Base-by-base conservation (phyloP, 23 tunicate genomes). In the Botrylloides violaceus region DNA sequence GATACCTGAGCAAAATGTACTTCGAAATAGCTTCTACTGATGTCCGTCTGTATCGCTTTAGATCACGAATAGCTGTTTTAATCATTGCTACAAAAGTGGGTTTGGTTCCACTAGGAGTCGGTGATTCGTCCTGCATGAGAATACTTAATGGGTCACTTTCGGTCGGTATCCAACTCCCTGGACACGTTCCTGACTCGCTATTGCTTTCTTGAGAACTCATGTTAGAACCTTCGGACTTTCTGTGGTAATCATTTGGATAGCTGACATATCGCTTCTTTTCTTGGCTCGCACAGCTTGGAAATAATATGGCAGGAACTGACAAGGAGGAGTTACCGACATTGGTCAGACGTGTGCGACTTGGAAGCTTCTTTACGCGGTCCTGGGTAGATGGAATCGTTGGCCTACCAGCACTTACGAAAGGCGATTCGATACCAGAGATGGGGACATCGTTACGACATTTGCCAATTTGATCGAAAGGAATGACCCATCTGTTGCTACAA, bases 81-180 rank as follows among this genome's bases (percentile, higher is more conserved):
- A 90, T 79, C 97, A 90, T 90, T 5, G 84, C 85, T 22, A 90
- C 73, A 43, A 66, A 90, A 7, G 97, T 70, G 26, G 97, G 97
- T 4, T 66, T 31, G 9, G 73, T 50, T 1, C 63, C 83, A 65
- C 88, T 82, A 29, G 83, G 84, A 34, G 58, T 31, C 1, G 95
- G 95, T 3, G 15, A 43, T 64, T 39, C 65, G 9, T 24, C 65
- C 22, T 23, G 9, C 21, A 7, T 24, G 9, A 6, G 21, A n/a
- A 30, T 7, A 29, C 22, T 29, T 32, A 7, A 18, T 23, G 7
- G 9, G 9, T 7, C 29, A 24, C 7, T 9, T 27, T 33, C 59
- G 72, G 24, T 31, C 30, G 24, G 24, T 15, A 31, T 12, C 29
- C 30, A 60, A 15, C 30, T 28, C 29, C 15, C 15, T 1, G 19